Base-by-base conservation (phyloP, 2,797 vertebrate genomes). In the Sebastes steindachneri region DNA sequence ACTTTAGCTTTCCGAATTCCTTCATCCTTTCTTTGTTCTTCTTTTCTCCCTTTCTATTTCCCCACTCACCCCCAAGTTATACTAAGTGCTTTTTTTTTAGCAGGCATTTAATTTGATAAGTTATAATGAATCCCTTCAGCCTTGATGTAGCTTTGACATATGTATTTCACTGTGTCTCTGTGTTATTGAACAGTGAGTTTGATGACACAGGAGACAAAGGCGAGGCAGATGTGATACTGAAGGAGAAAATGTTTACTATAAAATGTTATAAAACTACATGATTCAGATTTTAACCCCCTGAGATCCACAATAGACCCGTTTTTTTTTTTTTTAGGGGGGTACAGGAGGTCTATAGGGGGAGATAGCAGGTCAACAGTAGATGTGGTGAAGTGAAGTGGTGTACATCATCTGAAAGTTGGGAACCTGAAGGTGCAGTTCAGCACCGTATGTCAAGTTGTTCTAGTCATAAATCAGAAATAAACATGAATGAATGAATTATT, bases 21-120 rank as follows among this genome's bases (percentile, higher is more conserved):
- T 28, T 17, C 17, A 19, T 55, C 37, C 6, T n/a, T 33, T 21
- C 1, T 25, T 62, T 23, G 7, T 29, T 67, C 10, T 15, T 41
- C 25, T 64, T 23, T 31, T 7, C 41, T 31, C 62, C 7, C 6
- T 25, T 26, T 45, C 8, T n/a, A 3, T 29, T 6, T 5, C 35
- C n/a, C n/a, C 21, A 2, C 41, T n/a, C 60, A 45, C 7, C 48
- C 4, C 3, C 9, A 41, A 72, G 68, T 60, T 55, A 51, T n/a
- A 19, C 37, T 41, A 58, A 63, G 35, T 14, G 35, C 35, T 14
- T 11, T n/a, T 54, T 74, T 55, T 41, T 26, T 48, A 58, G 57
- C 3, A 54, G 15, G 7, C 33, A 12, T 69, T 66, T 59, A 54
- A 71, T 72, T 62, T 71, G 53, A 76, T 71, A 31, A 70, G 72